Evolutionary conservation across 2,888 invertebrate genomes (phyloP).

Genomic region (Syrphus vitripennis): DNA sequence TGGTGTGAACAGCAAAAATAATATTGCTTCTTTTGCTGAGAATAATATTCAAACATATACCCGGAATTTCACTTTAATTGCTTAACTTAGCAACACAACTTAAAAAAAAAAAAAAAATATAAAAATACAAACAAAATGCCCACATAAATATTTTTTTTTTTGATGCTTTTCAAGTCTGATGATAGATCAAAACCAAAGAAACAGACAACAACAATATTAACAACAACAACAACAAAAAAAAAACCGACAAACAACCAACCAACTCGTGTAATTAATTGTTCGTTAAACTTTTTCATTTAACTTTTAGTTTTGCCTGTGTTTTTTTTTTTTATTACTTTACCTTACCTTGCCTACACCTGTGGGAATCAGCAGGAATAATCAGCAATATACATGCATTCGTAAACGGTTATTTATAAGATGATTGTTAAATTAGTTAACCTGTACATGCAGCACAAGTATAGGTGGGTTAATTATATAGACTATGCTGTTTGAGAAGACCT

Average conservation of each 20-base stretch:
- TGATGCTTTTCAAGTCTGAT: background rate
- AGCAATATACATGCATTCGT: constrained; percentile 49
- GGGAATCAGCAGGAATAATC: constrained; percentile 47
- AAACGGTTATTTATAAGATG: constrained; percentile 42
- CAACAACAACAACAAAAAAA: background rate
- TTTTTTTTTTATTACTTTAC: constrained; percentile 17
- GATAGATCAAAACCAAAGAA: constrained; percentile 20
- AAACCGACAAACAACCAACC: constrained; percentile 24
- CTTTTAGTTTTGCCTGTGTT: constrained; percentile 23
- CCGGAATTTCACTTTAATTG: constrained; percentile 17
- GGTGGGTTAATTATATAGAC: too few species aligned
- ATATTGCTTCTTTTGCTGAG: background rate
- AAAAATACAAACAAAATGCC: background rate
- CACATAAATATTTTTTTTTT: background rate
- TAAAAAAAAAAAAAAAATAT: background rate
- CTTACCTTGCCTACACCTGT: too few species aligned
- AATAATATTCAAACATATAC: background rate
- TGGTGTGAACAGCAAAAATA: background rate
- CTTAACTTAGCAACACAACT: background rate
- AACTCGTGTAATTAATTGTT: constrained; percentile 68
- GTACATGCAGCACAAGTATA: too few species aligned
- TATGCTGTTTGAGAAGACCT: background rate
- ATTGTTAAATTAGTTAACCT: constrained; percentile 52
- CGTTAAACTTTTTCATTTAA: constrained; percentile 64
- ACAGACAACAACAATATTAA: background rate